These are phyloP conservation scores for Eupeodes luniger DNA, from an alignment of 2,888 invertebrate species.

Conservation along the genomic window DNA sequence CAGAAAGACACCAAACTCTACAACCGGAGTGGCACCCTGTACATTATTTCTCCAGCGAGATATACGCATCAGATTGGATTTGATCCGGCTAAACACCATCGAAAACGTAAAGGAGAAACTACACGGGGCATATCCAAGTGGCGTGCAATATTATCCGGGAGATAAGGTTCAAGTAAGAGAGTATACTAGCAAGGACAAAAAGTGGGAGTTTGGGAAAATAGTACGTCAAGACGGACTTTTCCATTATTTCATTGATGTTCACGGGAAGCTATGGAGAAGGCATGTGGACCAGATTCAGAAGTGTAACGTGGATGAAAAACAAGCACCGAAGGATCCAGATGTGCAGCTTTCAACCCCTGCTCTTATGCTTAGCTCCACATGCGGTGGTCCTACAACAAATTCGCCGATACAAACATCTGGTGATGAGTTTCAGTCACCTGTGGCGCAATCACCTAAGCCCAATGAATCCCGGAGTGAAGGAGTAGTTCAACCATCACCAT, in stretches of 20 bases:
- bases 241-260: slow-evolving; percentile 41
- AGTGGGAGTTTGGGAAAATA: slow-evolving; percentile 43
- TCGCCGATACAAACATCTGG: too few relatives aligned
- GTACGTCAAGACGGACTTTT: slow-evolving; percentile 36
- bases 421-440: too few relatives aligned
- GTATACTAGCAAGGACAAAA: slow-evolving; percentile 42
- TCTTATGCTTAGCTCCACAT: too few relatives aligned
- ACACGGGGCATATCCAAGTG: neutral
- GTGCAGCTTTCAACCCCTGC: too few relatives aligned
- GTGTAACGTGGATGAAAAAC: too few relatives aligned
- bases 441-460: too few relatives aligned
- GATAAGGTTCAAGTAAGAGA: slow-evolving; percentile 41
- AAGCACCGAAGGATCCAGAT: too few relatives aligned
- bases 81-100: slow-evolving; percentile 1
- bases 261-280: slow-evolving; percentile 38
- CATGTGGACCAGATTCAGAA: slow-evolving; percentile 37
- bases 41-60: slow-evolving; percentile 40
- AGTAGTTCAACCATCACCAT: too few relatives aligned
- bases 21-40: slow-evolving; percentile 40
- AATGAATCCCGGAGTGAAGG: too few relatives aligned
- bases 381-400: too few relatives aligned
- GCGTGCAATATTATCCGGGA: slow-evolving; percentile 1
- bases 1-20: slow-evolving; percentile 47
- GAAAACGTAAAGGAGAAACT: slow-evolving; percentile 27
- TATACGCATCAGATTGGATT: slow-evolving; percentile 40